Conservation (phyloP, 2,888 invertebrate species). For the Masnerella sp. region DNA sequence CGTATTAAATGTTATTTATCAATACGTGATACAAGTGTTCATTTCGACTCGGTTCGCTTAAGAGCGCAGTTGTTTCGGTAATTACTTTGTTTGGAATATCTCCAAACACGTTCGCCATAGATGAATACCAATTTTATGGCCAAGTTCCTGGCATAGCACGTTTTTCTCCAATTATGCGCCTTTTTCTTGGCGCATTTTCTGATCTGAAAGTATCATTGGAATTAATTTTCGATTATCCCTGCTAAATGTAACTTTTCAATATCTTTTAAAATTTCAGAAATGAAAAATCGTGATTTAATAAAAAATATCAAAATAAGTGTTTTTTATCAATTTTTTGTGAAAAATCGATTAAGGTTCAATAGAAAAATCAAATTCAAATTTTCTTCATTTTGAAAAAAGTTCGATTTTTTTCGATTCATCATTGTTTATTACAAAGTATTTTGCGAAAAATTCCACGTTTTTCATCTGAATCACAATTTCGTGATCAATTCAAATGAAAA, state of each 20-base stretch:
- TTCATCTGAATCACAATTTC: too few relatives aligned
- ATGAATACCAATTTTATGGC: conserved; percentile 46
- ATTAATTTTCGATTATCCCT: not conserved
- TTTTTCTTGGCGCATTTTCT: not conserved
- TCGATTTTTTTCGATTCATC: too few relatives aligned
- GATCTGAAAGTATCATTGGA: too few relatives aligned
- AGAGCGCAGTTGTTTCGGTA: not conserved
- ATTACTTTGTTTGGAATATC: conserved; percentile 3
- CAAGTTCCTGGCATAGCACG: not conserved
- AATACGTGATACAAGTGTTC: conserved; percentile 7
- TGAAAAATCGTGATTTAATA: not conserved
- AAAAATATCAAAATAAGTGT: too few relatives aligned
- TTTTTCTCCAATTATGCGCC: conserved; percentile 2
- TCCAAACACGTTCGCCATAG: conserved; percentile 8
- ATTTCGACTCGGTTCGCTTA: not conserved
- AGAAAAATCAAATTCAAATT: too few relatives aligned
- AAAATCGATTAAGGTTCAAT: too few relatives aligned
- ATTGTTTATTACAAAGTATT: too few relatives aligned
- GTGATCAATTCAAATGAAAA: too few relatives aligned
- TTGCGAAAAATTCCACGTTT: too few relatives aligned
- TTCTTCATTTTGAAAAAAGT: too few relatives aligned
- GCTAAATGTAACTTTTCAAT: not conserved
- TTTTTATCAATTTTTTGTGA: too few relatives aligned
- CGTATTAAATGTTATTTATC: conserved; percentile 14
- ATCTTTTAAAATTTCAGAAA: not conserved